Evolutionary conservation across 2,113 vertebrate species (phyloP).

Genomic region (Cottus gobio): DNA sequence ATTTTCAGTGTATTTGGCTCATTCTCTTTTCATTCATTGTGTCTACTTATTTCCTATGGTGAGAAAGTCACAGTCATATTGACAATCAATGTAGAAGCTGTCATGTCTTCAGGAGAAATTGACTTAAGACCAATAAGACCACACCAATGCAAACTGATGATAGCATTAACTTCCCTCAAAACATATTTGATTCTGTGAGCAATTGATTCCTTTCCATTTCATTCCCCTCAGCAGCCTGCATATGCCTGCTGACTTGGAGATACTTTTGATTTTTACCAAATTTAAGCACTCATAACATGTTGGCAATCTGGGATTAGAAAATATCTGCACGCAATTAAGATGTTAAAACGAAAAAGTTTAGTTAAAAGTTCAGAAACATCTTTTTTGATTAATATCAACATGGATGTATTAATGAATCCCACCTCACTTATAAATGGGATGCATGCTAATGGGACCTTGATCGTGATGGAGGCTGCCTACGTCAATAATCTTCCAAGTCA

Average conservation of each 20-base stretch:
- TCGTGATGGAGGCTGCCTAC: not conserved
- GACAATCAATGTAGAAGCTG: slow-evolving; percentile 26
- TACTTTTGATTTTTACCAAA: not conserved
- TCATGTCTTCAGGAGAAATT: slow-evolving; percentile 23
- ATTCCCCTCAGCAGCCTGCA: not conserved
- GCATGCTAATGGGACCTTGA: not conserved
- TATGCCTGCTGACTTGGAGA: slow-evolving; percentile 13
- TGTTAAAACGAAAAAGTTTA: not conserved
- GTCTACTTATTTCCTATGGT: not conserved
- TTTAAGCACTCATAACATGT: not conserved
- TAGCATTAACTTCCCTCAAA: slow-evolving; percentile 33
- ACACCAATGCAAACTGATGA: slow-evolving; percentile 19
- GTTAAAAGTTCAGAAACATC: not conserved
- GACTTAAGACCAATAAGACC: slow-evolving; percentile 15
- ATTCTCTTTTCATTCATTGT: not conserved
- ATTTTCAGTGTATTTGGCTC: not conserved
- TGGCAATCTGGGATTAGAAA: not conserved
- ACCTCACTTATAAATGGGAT: not conserved
- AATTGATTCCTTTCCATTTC: slow-evolving; percentile 25
- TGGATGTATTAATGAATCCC: not conserved
- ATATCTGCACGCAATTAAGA: not conserved
- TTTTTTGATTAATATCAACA: not conserved
- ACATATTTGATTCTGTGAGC: slow-evolving; percentile 34
- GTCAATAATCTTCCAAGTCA: not conserved
- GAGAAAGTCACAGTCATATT: slow-evolving; percentile 12